These are phyloP conservation scores for Cherax destructor DNA, from an alignment of 1,140 invertebrate genomes.

Conservation along the genomic window DNA sequence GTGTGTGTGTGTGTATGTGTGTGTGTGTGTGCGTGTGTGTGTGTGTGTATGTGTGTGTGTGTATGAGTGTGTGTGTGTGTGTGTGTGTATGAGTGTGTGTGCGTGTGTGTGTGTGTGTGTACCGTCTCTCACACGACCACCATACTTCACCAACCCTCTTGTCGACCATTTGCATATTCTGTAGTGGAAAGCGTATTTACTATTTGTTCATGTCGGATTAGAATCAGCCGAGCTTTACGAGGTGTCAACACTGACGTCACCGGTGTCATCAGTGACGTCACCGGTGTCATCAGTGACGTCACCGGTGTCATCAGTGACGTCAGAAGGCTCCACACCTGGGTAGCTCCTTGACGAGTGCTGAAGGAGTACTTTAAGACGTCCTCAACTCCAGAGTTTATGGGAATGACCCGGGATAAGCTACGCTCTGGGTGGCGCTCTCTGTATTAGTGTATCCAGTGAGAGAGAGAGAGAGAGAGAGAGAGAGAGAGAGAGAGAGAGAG, in stretches of 20 bases:
- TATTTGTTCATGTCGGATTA: conserved; percentile 44
- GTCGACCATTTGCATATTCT: conserved; percentile 34
- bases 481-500: conserved; percentile 1
- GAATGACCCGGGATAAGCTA: not conserved
- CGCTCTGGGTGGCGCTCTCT: not conserved
- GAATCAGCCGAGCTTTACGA: conserved; percentile 5
- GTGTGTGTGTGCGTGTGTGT: conserved; percentile 22
- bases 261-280: no score
- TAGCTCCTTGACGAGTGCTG: not conserved
- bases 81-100: not conserved
- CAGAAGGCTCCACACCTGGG: not conserved
- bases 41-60: not conserved
- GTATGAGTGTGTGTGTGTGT: no score
- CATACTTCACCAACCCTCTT: not conserved
- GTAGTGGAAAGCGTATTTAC: conserved; percentile 47
- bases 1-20: no score
- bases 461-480: not conserved
- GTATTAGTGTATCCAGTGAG: not conserved
- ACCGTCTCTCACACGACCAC: no score
- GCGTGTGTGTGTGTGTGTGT: conserved; percentile 10
- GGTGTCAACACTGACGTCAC: conserved; percentile 44
- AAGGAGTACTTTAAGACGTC: not conserved
- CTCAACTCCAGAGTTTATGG: not conserved
- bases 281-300: no score
- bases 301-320: no score